Base-by-base conservation (phyloP, 2,113 vertebrate genomes). In the Furnarius figulus region DNA sequence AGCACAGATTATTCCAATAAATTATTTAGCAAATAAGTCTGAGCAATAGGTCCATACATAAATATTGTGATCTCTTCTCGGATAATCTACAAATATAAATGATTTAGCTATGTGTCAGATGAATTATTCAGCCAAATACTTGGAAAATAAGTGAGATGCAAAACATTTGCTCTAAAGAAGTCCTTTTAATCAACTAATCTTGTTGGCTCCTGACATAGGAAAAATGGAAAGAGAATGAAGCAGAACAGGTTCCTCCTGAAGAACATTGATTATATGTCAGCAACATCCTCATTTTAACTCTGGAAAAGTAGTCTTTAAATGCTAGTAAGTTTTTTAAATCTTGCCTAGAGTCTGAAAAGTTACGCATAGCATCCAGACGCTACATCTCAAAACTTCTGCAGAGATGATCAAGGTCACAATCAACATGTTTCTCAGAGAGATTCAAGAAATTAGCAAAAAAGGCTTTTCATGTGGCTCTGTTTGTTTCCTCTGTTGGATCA, bases 21-120 rank as follows among this genome's bases (percentile, higher is more conserved):
- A 84, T 88, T 75, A 78, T 77, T 93, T 87, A 87, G 86, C 73
- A 94, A 96, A 33, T 82, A 90, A 93, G 33, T 70, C 66, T 93
- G 80, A 94, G 89, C 61, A 96, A 90, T 88, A 89, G 70, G 46
- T 81, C 90, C 31, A 18, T 75, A 78, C 67, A 40, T 90, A 95
- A 96, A 96, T 87, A 90, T 87, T 93, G 76, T 91, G 93, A 81
- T 76, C 53, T 84, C 16, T 90, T 88, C 87, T 82, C 49, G 76
- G 73, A 92, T 75, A 84, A 87, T 56, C 88, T 82, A 56, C 37
- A 27, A 89, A 81, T 53, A 85, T 67, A 81, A 92, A 90, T 85
- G 67, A 68, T 82, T 90, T 80, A 94, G 44, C 46, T 94, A 75
- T 85, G 76, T 78, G 52, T 90, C 93, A 95, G 66, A 93, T 81